Evolutionary conservation across 2,888 invertebrate genomes (phyloP).

Genomic region (Pycnomerus fuliginosus): DNA sequence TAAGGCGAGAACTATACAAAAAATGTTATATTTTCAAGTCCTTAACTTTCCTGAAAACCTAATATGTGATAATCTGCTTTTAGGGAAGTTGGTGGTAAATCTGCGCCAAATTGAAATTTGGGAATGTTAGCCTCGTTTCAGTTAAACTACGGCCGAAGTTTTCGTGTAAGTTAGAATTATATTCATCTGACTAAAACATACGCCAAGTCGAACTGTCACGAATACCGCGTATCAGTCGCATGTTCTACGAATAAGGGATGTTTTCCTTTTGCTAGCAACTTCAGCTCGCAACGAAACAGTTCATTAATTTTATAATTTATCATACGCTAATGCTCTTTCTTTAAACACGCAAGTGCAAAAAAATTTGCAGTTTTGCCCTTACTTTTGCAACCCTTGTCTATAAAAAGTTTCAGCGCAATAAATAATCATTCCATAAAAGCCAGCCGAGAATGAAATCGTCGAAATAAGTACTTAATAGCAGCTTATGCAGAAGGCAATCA

Average conservation of each 20-base stretch:
- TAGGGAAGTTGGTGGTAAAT: constrained; percentile 32
- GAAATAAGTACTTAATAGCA: no score
- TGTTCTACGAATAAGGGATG: constrained; percentile 6
- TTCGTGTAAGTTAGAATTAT: constrained; percentile 27
- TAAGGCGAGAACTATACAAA: constrained; percentile 16
- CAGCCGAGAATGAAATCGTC: no score
- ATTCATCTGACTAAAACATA: constrained; percentile 27
- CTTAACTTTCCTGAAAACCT: constrained; percentile 25
- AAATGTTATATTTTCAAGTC: constrained; percentile 22
- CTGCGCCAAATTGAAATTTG: constrained; percentile 36
- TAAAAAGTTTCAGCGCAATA: no score
- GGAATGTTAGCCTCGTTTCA: constrained; percentile 34
- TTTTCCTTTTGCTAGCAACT: constrained; percentile 9
- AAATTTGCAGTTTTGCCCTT: constrained; percentile 4
- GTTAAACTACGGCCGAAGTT: constrained; percentile 33
- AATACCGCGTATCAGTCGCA: constrained; percentile 15
- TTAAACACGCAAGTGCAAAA: constrained; percentile 20
- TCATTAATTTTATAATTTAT: constrained; percentile 27
- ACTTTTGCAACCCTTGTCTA: constrained; percentile 11
- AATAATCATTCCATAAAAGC: no score
- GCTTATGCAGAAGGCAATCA: no score
- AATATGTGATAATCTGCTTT: constrained; percentile 36
- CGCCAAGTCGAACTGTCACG: constrained; percentile 21
- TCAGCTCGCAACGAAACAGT: constrained; percentile 14
- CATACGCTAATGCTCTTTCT: constrained; percentile 23